Evolutionary conservation across 2,888 invertebrate species (phyloP), one percentile per base, ranked within the genome.

Genomic region (Macrophya annulata): DNA sequence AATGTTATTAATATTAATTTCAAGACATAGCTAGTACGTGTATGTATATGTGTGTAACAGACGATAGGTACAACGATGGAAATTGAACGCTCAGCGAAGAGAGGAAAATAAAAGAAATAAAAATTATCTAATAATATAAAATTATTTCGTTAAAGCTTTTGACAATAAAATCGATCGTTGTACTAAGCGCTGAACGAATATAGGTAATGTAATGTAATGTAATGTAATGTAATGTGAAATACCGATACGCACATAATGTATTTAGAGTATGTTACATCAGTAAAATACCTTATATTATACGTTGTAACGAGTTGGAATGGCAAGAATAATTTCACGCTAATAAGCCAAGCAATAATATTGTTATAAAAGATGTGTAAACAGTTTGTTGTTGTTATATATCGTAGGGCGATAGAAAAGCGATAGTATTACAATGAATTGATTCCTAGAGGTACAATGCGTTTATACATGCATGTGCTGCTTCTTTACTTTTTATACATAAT

Each of bases 401-500:
- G 15, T 74, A 74, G 72, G 72, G 83, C 74, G 85, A 85, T 85
- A 85, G 84, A 85, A 74, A 86, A 86, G 86, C 86, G 86, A 85
- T 87, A 86, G 83, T 74, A 87, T 86, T 86, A 85, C 85, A 85
- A 81, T 81, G 62, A 81, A 81, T 62, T 43, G 81, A 81, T 81
- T 81, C 81, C 62, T 81, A 81, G 81, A 81, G 81, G 81, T 81
- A 81, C 81, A 62, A 81, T 81, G 81, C 81, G 81, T 81, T 81
- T 81, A 77, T 5, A 25, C 81, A 43, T 81, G 81, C 81, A 81
- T 81, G 81, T 81, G 81, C 81, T 81, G 81, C 62, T 81, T 81
- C 31, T 72, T 43, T 62, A 81, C 40, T 72, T 51, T 77, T 77
- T 74, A 74, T 74, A 45, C 40, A 76, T 76, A 21, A 77, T 77